These are phyloP conservation scores for Acanthosepion pharaonis DNA, from an alignment of 2,888 invertebrate species.

Conservation along the genomic window DNA sequence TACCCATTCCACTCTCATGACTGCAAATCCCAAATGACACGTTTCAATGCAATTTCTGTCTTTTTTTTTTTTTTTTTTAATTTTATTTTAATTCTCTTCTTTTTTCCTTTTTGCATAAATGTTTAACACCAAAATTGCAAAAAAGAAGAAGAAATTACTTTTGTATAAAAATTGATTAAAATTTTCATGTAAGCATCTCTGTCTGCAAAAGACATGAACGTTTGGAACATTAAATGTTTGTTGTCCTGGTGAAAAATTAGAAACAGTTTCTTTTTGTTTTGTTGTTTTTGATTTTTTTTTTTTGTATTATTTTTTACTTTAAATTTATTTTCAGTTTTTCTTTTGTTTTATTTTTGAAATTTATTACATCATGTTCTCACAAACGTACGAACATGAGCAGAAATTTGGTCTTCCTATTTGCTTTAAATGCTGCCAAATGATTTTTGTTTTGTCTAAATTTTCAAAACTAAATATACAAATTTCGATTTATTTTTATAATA, in stretches of 20 bases:
- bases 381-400: too few species aligned
- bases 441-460: too few species aligned
- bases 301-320: background rate
- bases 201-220: background rate
- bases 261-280: background rate
- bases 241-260: background rate
- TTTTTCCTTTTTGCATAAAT: background rate
- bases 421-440: too few species aligned
- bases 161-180: background rate
- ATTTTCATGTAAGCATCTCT: background rate
- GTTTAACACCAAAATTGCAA: background rate
- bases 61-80: too few species aligned
- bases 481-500: too few species aligned
- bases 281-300: background rate
- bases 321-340: background rate
- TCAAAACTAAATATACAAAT: too few species aligned
- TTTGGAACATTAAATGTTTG: conserved; percentile 10
- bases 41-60: conserved; percentile 4
- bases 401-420: too few species aligned
- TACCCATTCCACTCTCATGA: background rate
- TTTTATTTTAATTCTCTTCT: too few species aligned
- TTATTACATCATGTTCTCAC: too few species aligned
- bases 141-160: background rate
- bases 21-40: conserved; percentile 22
- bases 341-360: too few species aligned